Percentiles rank a stretch among this genome's conserved stretches.
Evolutionary conservation across 2,797 vertebrate species (phyloP).

Genomic region (Anguilla obscura): DNA sequence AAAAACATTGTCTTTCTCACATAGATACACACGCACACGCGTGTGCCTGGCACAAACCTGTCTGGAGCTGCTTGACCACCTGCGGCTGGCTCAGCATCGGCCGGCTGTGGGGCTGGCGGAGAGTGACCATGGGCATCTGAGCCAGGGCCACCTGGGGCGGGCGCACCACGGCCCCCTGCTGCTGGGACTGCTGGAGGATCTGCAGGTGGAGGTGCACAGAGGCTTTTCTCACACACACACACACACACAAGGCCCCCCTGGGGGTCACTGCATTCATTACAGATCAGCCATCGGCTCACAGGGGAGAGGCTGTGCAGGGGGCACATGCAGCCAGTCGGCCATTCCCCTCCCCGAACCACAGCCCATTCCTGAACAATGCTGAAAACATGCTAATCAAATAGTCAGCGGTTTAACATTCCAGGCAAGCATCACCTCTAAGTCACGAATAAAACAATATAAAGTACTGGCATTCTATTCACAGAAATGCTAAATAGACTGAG

Average conservation of each 20-base stretch:
- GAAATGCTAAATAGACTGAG: background rate
- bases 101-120: constrained; percentile 79
- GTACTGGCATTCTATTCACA: background rate
- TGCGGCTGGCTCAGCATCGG: constrained; percentile 84
- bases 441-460: background rate
- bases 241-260: constrained; percentile 9
- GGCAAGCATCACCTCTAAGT: background rate
- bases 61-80: constrained; percentile 82
- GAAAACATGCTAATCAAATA: background rate
- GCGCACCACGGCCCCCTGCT: constrained; percentile 78
- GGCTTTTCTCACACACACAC: constrained; percentile 33
- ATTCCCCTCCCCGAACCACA: background rate
- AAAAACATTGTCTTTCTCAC: background rate
- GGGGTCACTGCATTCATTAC: background rate
- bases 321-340: background rate
- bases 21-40: constrained; percentile 42
- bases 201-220: constrained; percentile 46
- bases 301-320: background rate
- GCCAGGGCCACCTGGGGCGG: constrained; percentile 84
- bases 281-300: background rate
- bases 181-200: constrained; percentile 81
- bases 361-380: background rate
- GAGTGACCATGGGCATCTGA: constrained; percentile 82
- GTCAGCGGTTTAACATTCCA: background rate
- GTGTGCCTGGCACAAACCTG: constrained; percentile 63